These are phyloP conservation scores for Protosalanx chinensis DNA, from an alignment of 2,797 vertebrate species.

Conservation along the genomic window DNA sequence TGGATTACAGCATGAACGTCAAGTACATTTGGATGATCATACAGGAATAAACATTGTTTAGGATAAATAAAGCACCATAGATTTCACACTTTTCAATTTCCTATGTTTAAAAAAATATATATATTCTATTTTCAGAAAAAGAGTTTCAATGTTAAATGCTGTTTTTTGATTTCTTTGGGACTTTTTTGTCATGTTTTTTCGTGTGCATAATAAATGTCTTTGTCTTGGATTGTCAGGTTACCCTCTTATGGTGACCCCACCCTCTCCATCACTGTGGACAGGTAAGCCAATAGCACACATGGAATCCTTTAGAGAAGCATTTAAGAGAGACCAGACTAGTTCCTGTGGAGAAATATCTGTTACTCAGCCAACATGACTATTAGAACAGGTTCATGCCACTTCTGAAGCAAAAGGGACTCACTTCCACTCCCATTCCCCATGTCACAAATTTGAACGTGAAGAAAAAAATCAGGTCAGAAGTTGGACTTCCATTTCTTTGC, in stretches of 20 bases:
- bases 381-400: conserved; percentile 19
- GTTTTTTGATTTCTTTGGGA: background rate
- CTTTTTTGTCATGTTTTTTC: no score
- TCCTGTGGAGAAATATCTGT: conserved; percentile 36
- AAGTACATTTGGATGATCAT: no score
- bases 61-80: no score
- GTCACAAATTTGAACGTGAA: conserved; percentile 1
- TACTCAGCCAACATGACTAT: conserved; percentile 30
- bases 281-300: conserved; percentile 55
- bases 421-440: background rate
- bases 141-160: background rate
- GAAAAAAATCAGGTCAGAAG: conserved; percentile 4
- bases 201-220: conserved; percentile 42
- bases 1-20: background rate
- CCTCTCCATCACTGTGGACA: conserved; percentile 42
- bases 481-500: background rate
- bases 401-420: conserved; percentile 2
- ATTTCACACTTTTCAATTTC: no score
- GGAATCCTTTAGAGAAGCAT: conserved; percentile 38
- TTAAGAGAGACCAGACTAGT: conserved; percentile 14
- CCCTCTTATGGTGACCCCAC: conserved; percentile 37
- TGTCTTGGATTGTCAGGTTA: conserved; percentile 40
- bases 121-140: background rate
- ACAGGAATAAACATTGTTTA: no score
- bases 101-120: no score